Evolutionary conservation across 2,113 vertebrate genomes (phyloP).

Genomic region (Oenanthe oenanthe): DNA sequence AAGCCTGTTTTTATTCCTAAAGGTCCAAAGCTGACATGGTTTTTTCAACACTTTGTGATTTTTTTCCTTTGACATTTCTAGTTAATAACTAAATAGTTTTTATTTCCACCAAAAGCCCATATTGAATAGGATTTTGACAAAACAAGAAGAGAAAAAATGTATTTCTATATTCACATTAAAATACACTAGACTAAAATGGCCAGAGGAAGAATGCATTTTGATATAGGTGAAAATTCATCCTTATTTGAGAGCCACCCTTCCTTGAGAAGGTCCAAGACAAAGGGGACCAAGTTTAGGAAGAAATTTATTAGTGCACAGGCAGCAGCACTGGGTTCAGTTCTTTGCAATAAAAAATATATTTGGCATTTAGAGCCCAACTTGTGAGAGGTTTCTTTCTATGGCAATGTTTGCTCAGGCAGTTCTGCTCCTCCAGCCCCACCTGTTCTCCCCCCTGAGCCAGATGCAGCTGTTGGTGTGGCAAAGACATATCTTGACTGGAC

Average conservation of each 20-base stretch:
- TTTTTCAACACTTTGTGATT: background rate
- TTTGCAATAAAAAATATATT: background rate
- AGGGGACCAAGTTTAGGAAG: background rate
- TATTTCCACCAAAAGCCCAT: background rate
- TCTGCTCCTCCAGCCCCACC: background rate
- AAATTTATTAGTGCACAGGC: background rate
- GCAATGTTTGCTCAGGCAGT: background rate
- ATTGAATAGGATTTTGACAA: background rate
- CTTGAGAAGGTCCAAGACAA: background rate
- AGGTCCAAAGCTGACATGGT: background rate
- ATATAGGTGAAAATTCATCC: background rate
- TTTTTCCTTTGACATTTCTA: background rate
- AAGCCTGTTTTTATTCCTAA: background rate
- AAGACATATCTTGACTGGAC: background rate
- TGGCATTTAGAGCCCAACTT: background rate
- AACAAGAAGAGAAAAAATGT: background rate
- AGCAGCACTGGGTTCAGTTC: background rate
- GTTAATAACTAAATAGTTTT: background rate
- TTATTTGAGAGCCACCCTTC: background rate
- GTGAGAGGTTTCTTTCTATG: background rate
- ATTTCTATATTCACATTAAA: background rate
- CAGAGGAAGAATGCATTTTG: background rate
- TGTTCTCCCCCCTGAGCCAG: background rate
- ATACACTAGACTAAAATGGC: background rate
- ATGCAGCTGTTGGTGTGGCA: background rate